These are phyloP conservation scores for Drosophila sechellia DNA, from an alignment of 1,140 invertebrate species.

Conservation along the genomic window DNA sequence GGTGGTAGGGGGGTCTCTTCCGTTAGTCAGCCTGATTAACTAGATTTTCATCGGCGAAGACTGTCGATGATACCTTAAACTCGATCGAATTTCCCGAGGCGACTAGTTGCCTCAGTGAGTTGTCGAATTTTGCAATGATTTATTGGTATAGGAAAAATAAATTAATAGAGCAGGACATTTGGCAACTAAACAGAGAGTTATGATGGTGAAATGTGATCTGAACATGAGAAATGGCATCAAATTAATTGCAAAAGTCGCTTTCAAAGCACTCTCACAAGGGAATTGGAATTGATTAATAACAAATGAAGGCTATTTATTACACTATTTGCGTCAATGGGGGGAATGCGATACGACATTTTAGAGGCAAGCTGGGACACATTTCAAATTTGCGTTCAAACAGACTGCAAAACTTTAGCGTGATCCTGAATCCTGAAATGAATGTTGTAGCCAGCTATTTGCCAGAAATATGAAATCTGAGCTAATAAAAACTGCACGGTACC, in stretches of 20 bases:
- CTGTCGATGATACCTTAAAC: conserved; percentile 7
- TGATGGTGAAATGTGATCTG: conserved; percentile 11
- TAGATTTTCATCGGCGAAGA: conserved; percentile 15
- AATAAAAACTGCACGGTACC: not conserved
- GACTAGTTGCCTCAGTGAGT: not conserved
- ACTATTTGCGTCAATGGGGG: not conserved
- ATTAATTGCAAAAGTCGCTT: conserved; percentile 8
- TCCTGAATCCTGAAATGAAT: too few relatives aligned
- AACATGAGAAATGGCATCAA: conserved; percentile 4
- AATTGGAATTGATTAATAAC: conserved; percentile 11
- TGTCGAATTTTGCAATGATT: conserved; percentile 35
- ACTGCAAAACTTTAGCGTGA: too few relatives aligned
- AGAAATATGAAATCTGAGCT: too few relatives aligned
- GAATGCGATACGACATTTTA: not conserved
- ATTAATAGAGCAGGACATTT: conserved; percentile 23
- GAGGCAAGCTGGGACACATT: not conserved
- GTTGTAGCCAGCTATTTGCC: too few relatives aligned
- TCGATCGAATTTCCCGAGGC: conserved; percentile 11
- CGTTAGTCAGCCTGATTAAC: conserved; percentile 64
- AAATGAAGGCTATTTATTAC: not conserved
- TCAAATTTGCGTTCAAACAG: too few relatives aligned
- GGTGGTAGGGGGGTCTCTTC: conserved; percentile 24
- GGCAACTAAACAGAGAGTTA: conserved; percentile 2
- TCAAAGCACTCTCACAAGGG: conserved; percentile 14
- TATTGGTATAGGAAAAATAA: conserved; percentile 22